Percentiles rank a stretch among this genome's conserved stretches.
phyloP scores from a whole-genome alignment of 2,888 invertebrate genomes.

The Campaea margaritaria region DNA sequence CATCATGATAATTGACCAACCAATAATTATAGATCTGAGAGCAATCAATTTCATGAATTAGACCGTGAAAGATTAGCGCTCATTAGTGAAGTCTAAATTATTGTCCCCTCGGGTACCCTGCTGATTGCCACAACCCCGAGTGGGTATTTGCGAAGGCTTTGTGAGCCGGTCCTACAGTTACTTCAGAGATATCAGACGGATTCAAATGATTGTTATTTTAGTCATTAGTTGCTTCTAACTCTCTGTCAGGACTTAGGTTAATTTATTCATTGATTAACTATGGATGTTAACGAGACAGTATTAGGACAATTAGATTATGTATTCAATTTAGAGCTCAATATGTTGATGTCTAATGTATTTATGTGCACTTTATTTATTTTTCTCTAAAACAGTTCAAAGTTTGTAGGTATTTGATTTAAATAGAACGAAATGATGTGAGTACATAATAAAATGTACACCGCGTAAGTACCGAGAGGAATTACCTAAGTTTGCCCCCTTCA shows the following conservation, averaged over 20 bases:
- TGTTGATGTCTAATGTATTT: too few species aligned
- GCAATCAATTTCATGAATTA: slow-evolving; percentile 12
- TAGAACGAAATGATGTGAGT: too few species aligned
- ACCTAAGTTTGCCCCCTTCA: too few species aligned
- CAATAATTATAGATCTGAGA: background rate
- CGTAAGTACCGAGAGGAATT: too few species aligned
- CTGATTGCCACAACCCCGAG: slow-evolving; percentile 8
- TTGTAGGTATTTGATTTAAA: too few species aligned
- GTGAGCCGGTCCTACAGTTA: slow-evolving; percentile 9
- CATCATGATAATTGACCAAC: background rate
- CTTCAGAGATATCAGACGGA: slow-evolving; percentile 15
- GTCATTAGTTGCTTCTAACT: slow-evolving; percentile 14
- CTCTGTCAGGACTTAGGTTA: background rate
- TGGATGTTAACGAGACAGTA: too few species aligned
- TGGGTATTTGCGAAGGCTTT: slow-evolving; percentile 15
- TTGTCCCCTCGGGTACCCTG: slow-evolving; percentile 6
- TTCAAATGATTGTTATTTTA: slow-evolving; percentile 23
- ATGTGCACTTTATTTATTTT: too few species aligned
- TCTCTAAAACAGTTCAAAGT: too few species aligned
- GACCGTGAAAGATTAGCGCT: slow-evolving; percentile 21
- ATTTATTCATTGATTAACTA: too few species aligned
- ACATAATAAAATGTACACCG: too few species aligned
- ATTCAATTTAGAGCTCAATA: too few species aligned
- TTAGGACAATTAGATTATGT: too few species aligned
- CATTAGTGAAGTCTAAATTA: slow-evolving; percentile 9